phyloP scores from a whole-genome alignment of 2,797 vertebrate species.

The Tolypeutes matacus region DNA sequence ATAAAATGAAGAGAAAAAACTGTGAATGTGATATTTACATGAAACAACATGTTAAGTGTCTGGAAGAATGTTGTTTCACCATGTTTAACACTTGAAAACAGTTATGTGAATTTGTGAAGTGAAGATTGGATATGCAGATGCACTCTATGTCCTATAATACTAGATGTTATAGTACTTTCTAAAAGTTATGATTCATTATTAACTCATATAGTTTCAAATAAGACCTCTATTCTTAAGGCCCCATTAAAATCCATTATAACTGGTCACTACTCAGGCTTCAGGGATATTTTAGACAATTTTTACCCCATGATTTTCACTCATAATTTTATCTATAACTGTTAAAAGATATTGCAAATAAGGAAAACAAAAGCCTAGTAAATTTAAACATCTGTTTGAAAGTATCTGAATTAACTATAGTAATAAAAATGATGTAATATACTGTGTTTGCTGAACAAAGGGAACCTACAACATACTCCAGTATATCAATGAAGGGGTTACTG shows the following conservation, averaged over 20 bases:
- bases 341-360: constrained; percentile 8
- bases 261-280: neutral
- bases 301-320: neutral
- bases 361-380: constrained; percentile 78
- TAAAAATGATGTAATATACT: constrained; percentile 81
- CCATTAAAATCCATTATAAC: neutral
- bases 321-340: constrained; percentile 18
- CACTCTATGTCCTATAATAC: neutral
- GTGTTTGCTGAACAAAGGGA: constrained; percentile 74
- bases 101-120: neutral
- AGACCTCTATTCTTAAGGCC: neutral
- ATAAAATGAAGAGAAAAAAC: neutral
- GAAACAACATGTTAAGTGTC: neutral
- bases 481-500: constrained; percentile 69
- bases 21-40: neutral
- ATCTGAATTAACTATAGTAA: constrained; percentile 80
- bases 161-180: neutral
- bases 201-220: neutral
- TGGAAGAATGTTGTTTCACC: neutral
- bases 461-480: constrained; percentile 36
- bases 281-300: neutral
- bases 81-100: neutral
- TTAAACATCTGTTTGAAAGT: constrained; percentile 84
- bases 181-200: neutral
- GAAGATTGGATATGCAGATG: neutral